These are phyloP conservation scores for Danio choprae DNA, from an alignment of 2,797 vertebrate species.

Conservation along the genomic window DNA sequence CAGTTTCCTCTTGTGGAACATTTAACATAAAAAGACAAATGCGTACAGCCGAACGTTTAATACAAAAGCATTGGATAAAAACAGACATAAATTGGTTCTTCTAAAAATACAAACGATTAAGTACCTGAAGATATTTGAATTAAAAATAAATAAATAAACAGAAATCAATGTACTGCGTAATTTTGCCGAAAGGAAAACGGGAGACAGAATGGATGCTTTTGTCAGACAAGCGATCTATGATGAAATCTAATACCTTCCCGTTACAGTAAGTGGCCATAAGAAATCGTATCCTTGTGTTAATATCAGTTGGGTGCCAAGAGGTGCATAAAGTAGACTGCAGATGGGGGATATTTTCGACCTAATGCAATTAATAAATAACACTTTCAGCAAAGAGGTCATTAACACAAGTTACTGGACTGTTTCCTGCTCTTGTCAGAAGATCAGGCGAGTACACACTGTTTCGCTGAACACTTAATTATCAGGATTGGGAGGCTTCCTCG, in stretches of 20 bases:
- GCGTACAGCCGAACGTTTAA: conserved; percentile 57
- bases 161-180: conserved; percentile 38
- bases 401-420: conserved; percentile 65
- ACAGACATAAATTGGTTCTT: conserved; percentile 50
- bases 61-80: conserved; percentile 59
- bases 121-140: conserved; percentile 55
- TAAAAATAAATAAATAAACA: conserved; percentile 48
- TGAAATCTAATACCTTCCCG: conserved; percentile 57
- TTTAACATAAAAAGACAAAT: conserved; percentile 68
- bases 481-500: conserved; percentile 53
- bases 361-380: conserved; percentile 67
- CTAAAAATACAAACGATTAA: conserved; percentile 57
- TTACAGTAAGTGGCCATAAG: conserved; percentile 64
- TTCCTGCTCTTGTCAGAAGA: conserved; percentile 62
- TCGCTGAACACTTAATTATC: conserved; percentile 57
- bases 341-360: conserved; percentile 43
- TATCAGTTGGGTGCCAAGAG: conserved; percentile 51
- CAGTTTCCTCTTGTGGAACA: conserved; percentile 66
- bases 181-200: conserved; percentile 25
- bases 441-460: conserved; percentile 51
- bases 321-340: conserved; percentile 57
- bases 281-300: conserved; percentile 60
- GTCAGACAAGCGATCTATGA: conserved; percentile 56
- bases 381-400: conserved; percentile 66
- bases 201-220: conserved; percentile 55